Evolutionary conservation across 2,113 vertebrate genomes (phyloP).

Genomic region (Psittacus erithacus): DNA sequence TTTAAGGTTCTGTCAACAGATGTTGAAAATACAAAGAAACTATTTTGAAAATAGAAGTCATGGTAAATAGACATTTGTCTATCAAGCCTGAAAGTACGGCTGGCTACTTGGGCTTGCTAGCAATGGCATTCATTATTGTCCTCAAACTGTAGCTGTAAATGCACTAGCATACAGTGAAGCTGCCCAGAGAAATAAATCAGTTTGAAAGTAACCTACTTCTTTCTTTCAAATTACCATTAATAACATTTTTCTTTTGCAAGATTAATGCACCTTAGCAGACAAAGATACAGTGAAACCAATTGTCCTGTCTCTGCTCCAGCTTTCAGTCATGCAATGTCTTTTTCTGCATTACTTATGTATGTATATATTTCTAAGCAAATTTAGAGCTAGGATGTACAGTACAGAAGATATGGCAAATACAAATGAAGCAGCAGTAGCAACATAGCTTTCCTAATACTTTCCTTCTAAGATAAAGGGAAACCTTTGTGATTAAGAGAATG

Average conservation of each 20-base stretch:
- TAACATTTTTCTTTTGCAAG: slow-evolving; percentile 44
- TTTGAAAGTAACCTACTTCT: slow-evolving; percentile 33
- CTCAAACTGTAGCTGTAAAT: neutral
- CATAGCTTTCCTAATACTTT: neutral
- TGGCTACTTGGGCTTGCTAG: neutral
- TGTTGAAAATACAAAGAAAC: slow-evolving; percentile 47
- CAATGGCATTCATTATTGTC: neutral
- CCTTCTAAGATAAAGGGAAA: neutral
- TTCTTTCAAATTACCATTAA: slow-evolving; percentile 53
- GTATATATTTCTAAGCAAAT: slow-evolving; percentile 14
- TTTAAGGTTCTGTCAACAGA: slow-evolving; percentile 46
- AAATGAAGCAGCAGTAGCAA: neutral
- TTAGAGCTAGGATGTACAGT: neutral
- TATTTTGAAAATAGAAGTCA: slow-evolving; percentile 14
- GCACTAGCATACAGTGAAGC: neutral
- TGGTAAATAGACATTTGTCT: slow-evolving; percentile 20
- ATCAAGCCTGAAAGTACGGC: neutral
- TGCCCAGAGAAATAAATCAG: slow-evolving; percentile 37
- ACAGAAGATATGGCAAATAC: neutral
- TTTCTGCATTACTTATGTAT: slow-evolving; percentile 1
- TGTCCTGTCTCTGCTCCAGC: slow-evolving; percentile 20
- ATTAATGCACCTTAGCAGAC: slow-evolving; percentile 25
- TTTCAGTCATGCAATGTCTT: slow-evolving; percentile 17
- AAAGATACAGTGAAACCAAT: slow-evolving; percentile 37
- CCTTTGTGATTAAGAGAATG: neutral